phyloP scores from a whole-genome alignment of 1,140 invertebrate species.

The Lordiphosa clarofinis region DNA sequence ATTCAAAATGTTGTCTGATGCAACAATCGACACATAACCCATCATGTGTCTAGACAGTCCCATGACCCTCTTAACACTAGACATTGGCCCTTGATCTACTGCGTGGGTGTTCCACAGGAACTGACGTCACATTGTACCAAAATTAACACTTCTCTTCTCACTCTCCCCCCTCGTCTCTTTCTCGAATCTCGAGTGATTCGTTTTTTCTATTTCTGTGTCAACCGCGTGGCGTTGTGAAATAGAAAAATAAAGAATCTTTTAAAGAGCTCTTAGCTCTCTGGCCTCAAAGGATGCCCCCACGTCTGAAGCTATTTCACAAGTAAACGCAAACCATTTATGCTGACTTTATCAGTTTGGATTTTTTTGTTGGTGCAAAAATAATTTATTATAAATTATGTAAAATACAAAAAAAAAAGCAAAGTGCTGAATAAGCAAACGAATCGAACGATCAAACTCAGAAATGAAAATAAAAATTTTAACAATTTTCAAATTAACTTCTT shows the following conservation, averaged over 20 bases:
- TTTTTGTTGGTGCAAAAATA: no score
- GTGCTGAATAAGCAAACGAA: no score
- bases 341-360: no score
- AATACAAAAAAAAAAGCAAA: no score
- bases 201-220: conserved; percentile 47
- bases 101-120: conserved; percentile 24
- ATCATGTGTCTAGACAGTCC: conserved; percentile 39
- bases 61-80: neutral
- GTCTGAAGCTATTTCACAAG: no score
- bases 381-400: no score
- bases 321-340: no score
- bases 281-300: no score
- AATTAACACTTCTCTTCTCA: conserved; percentile 27
- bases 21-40: conserved; percentile 44
- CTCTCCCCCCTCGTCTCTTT: no score
- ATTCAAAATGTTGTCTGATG: conserved; percentile 55
- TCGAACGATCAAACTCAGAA: no score
- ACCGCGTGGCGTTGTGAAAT: conserved; percentile 68
- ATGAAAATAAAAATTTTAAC: no score
- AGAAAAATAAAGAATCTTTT: conserved; percentile 2
- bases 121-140: conserved; percentile 54
- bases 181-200: conserved; percentile 8
- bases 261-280: neutral
- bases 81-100: conserved; percentile 33
- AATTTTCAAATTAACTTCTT: no score